These are phyloP conservation scores for Cromileptes altivelis DNA, from an alignment of 2,113 vertebrate species.

Conservation along the genomic window DNA sequence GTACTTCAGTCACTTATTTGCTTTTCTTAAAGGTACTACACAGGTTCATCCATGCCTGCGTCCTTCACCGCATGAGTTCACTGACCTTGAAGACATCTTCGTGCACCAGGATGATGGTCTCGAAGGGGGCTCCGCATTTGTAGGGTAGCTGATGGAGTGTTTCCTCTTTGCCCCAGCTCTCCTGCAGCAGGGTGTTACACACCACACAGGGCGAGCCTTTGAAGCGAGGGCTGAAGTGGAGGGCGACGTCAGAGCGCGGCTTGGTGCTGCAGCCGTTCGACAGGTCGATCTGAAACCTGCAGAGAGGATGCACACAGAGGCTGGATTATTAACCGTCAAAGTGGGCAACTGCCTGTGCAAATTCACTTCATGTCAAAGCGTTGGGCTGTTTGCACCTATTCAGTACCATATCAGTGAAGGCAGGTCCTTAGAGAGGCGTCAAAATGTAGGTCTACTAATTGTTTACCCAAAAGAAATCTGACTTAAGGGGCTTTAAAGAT, in stretches of 20 bases:
- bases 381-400: background rate
- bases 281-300: slow-evolving; percentile 95
- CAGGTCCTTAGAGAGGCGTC: background rate
- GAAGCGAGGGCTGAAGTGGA: slow-evolving; percentile 96
- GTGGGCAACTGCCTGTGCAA: too few relatives aligned
- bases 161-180: slow-evolving; percentile 93
- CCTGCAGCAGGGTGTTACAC: slow-evolving; percentile 90
- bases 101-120: slow-evolving; percentile 91
- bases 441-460: background rate
- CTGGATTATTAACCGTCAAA: background rate
- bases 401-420: background rate
- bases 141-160: slow-evolving; percentile 91
- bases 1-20: background rate
- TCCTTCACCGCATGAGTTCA: background rate
- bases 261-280: slow-evolving; percentile 92
- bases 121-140: slow-evolving; percentile 89
- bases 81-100: slow-evolving; percentile 92
- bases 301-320: background rate
- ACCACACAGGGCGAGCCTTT: slow-evolving; percentile 85
- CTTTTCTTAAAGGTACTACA: background rate
- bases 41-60: background rate
- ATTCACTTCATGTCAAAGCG: too few relatives aligned
- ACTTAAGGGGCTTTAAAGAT: too few relatives aligned
- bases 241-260: slow-evolving; percentile 92
- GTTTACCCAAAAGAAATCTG: too few relatives aligned